Percentiles rank a stretch among this genome's conserved stretches.
Conservation (phyloP, 2,797 vertebrate species). For the Chaetodon trifasciatus region DNA sequence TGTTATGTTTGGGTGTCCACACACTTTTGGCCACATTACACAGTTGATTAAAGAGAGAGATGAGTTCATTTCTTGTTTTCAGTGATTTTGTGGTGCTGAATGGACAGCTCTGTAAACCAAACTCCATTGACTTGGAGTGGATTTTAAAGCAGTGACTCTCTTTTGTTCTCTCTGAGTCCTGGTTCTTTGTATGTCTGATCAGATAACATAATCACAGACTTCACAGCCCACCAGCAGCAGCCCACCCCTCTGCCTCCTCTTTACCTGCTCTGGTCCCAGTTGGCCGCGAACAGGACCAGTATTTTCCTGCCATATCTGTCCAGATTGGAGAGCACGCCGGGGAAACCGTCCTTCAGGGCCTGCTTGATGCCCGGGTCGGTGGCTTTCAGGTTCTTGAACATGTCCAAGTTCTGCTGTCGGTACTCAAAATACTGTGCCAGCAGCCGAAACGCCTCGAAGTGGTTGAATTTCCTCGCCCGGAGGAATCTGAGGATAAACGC, state of each 20-base stretch:
- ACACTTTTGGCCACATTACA: neutral
- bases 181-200: neutral
- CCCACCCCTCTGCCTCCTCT: neutral
- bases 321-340: conserved; percentile 95
- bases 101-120: conserved; percentile 46
- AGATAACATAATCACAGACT: conserved; percentile 4
- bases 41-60: neutral
- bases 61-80: neutral
- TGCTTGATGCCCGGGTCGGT: conserved; percentile 99
- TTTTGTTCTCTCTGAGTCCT: neutral
- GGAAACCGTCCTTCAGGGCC: conserved; percentile 97
- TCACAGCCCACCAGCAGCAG: neutral
- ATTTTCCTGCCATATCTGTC: conserved; percentile 98
- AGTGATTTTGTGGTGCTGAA: conserved; percentile 53
- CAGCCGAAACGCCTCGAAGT: conserved; percentile 97
- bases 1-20: neutral
- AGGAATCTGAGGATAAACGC: conserved; percentile 97
- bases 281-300: conserved; percentile 96
- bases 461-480: conserved; percentile 97
- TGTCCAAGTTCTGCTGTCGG: conserved; percentile 98
- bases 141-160: neutral
- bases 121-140: neutral
- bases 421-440: conserved; percentile 99
- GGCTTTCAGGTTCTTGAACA: conserved; percentile 99
- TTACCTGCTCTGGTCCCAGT: conserved; percentile 99